Base-by-base conservation (phyloP, 2,113 vertebrate species). In the Corvus cornix region DNA sequence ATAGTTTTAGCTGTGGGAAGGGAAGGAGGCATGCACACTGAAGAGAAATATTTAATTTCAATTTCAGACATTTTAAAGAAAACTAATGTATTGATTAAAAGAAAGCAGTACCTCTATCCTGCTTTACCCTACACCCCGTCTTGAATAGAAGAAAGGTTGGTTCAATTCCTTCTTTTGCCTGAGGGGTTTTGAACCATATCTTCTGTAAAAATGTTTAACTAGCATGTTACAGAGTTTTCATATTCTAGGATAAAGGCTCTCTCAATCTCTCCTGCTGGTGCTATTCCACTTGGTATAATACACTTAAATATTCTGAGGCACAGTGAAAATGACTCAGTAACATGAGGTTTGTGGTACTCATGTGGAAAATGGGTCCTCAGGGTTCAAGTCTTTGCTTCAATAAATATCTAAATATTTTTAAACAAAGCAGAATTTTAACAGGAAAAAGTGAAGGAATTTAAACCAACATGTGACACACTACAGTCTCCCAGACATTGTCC, bases 361-460 rank as follows among this genome's bases (percentile, higher is more conserved):
- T 35, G 35, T 85, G 51, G 62, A 94, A 93, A 93, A 90, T 33
- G 37, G 59, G 55, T 69, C 70, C 52, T 73, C 58, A 62, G 85
- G n/a, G 70, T 58, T 90, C 53, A 62, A 79, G 53, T 53, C 30
- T 62, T 86, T 83, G 23, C 72, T 83, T 93, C 63, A 82, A 85
- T 66, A 95, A 92, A 80, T 76, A 90, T 9, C 41, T 83, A 88
- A 94, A 84, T 63, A 74, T 77, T 90, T 93, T 95, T 55, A 84
- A 86, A 86, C 51, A 90, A 89, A 84, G 44, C 26, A 90, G 43
- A 83, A 55, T 21, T 76, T 68, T n/a, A 84, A 53, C 10, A 59
- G 24, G 51, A 51, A 83, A 44, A 74, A 64, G 37, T 8, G 3
- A 83, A 60, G 21, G 9, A 62, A 80, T 28, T 89, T 53, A 43